Base-by-base conservation (phyloP, 2,797 vertebrate species). In the Semotilus atromaculatus region DNA sequence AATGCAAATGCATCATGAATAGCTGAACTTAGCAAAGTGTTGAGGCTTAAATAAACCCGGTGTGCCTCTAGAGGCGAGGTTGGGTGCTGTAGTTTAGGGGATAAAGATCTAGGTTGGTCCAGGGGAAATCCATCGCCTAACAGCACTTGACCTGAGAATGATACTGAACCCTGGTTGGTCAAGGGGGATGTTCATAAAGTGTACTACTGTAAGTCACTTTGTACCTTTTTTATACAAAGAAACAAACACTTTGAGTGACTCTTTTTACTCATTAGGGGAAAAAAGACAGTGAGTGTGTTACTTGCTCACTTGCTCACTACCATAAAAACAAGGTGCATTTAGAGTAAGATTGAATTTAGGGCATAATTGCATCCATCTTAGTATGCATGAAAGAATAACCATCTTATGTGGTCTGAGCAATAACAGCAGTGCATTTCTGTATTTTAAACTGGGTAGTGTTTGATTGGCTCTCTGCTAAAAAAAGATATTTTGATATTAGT, bases 1-100 rank as follows among this genome's bases (percentile, higher is more conserved):
- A 78, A 74, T 26, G 31, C 53, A 86, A 48, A 48, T 48, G 18
- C 34, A 58, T 81, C 85, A 66, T 86, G 70, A 64, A 34, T 5
- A 64, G 34, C n/a, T 64, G 0, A 75, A 45, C 8, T 36, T 34
- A 48, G 40, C 29, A 68, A 31, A 5, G 31, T 43, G 8, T 29
- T 26, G 7, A 31, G 58, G 80, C 10, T 64, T 79, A 71, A 38
- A 70, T n/a, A 66, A 58, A n/a, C 14, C 9, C 3, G n/a, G 11
- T 36, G 40, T 36, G 45, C 38, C 53, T 19, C 43, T 77, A 21
- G 55, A 83, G 74, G 80, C 13, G 80, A 74, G 67, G 26, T 38
- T 26, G 23, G 71, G 21, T 26, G 21, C 29, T 76, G 73, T 36
- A 78, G 43, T 21, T 38, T 48, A 29, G 7, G 31, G 51, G 14